These are phyloP conservation scores for Mellilla xanthometata DNA, from an alignment of 2,888 invertebrate genomes.

Conservation along the genomic window DNA sequence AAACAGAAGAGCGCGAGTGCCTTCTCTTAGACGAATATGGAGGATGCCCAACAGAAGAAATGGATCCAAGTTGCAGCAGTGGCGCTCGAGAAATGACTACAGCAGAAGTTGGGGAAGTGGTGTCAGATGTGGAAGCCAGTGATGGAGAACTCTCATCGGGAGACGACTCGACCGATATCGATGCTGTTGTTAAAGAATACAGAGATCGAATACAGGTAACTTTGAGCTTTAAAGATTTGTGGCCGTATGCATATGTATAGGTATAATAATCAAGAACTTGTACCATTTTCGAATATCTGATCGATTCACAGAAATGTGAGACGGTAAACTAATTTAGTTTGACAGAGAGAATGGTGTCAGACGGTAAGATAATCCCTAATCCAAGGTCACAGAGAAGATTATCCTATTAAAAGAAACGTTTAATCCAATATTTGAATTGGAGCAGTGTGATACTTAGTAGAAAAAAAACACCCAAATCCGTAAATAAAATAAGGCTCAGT, in stretches of 20 bases:
- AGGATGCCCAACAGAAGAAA: slow-evolving; percentile 63
- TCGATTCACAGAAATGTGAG: too few species aligned
- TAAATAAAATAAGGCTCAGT: too few species aligned
- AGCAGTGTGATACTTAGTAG: background rate
- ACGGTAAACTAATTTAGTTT: too few species aligned
- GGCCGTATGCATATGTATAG: too few species aligned
- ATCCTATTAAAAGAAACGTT: slow-evolving; percentile 7
- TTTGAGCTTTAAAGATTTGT: too few species aligned
- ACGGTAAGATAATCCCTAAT: slow-evolving; percentile 2
- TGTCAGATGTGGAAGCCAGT: slow-evolving; percentile 74
- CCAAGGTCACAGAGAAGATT: slow-evolving; percentile 3
- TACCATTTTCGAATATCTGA: too few species aligned
- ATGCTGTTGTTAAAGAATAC: slow-evolving; percentile 90
- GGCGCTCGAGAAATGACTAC: slow-evolving; percentile 48
- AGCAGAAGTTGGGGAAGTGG: slow-evolving; percentile 59
- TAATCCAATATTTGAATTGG: slow-evolving; percentile 5
- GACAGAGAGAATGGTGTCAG: background rate
- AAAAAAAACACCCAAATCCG: too few species aligned
- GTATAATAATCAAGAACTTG: too few species aligned
- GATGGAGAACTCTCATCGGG: slow-evolving; percentile 81
- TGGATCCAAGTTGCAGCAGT: slow-evolving; percentile 60
- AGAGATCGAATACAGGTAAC: slow-evolving; percentile 86
- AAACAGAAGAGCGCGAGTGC: slow-evolving; percentile 83
- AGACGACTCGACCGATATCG: slow-evolving; percentile 89
- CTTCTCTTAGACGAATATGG: slow-evolving; percentile 82